These are phyloP conservation scores for Epistrophe eligans DNA, from an alignment of 2,888 invertebrate genomes.

Conservation along the genomic window DNA sequence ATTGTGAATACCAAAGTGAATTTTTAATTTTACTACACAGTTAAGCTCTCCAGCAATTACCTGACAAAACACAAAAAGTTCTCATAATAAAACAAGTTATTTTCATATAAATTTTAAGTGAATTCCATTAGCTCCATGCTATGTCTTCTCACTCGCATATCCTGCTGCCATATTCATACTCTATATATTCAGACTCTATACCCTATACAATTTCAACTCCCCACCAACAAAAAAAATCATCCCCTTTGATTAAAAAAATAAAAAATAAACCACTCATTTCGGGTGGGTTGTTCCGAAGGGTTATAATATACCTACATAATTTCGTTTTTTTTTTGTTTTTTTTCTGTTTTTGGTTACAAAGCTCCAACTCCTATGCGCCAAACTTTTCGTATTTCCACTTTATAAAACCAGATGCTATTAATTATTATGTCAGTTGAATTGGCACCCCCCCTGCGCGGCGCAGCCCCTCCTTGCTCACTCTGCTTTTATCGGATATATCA, in stretches of 20 bases:
- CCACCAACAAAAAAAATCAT: neutral
- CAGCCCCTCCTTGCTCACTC: neutral
- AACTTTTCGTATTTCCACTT: slow-evolving; percentile 72
- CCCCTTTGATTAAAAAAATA: neutral
- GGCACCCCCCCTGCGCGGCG: neutral
- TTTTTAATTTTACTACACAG: slow-evolving; percentile 55
- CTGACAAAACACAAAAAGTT: slow-evolving; percentile 46
- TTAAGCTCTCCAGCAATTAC: slow-evolving; percentile 55
- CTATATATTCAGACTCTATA: no score
- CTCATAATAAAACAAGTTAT: slow-evolving; percentile 48
- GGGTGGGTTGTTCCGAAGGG: slow-evolving; percentile 20
- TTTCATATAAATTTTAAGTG: slow-evolving; percentile 60
- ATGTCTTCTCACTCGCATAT: slow-evolving; percentile 35
- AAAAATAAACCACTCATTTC: slow-evolving; percentile 17
- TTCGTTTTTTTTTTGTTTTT: slow-evolving; percentile 4
- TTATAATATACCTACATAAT: slow-evolving; percentile 7
- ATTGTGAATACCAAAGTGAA: slow-evolving; percentile 8
- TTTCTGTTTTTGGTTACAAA: slow-evolving; percentile 1
- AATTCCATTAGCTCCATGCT: slow-evolving; percentile 61
- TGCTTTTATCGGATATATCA: slow-evolving; percentile 31
- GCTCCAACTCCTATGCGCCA: slow-evolving; percentile 27
- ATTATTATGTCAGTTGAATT: slow-evolving; percentile 69
- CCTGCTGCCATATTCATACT: slow-evolving; percentile 4
- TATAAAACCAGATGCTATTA: slow-evolving; percentile 72
- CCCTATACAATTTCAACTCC: neutral